Percentiles rank a stretch among this genome's conserved stretches.
phyloP scores from a whole-genome alignment of 1,140 invertebrate genomes.

The Euwallacea fornicatus region DNA sequence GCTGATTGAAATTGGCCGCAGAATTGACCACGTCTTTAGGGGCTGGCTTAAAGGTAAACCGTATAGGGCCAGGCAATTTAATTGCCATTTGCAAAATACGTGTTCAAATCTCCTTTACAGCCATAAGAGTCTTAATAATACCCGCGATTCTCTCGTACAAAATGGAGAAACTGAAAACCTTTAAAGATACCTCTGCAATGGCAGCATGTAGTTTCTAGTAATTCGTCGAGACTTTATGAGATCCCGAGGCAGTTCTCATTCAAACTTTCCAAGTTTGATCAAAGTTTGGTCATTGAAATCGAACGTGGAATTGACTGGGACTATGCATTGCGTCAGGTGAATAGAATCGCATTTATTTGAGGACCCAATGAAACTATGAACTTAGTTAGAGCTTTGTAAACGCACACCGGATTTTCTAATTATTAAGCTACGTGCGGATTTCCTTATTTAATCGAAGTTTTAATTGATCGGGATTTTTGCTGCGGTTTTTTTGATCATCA shows the following conservation, averaged over 20 bases:
- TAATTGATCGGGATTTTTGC: too few relatives aligned
- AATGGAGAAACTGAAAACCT: neutral
- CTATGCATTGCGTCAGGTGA: conserved; percentile 20
- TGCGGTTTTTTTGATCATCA: too few relatives aligned
- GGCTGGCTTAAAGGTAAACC: neutral
- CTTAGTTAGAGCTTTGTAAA: neutral
- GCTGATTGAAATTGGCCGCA: conserved; percentile 22
- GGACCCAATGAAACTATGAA: conserved; percentile 1
- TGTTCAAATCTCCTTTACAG: neutral
- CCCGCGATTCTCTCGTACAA: neutral
- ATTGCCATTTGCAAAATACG: neutral
- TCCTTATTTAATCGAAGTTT: too few relatives aligned
- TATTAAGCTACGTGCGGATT: too few relatives aligned
- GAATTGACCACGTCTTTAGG: conserved; percentile 10
- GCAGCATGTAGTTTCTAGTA: conserved; percentile 1
- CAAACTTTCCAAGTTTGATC: conserved; percentile 12
- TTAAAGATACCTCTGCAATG: neutral
- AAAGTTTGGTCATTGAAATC: conserved; percentile 16
- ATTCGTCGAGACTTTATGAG: conserved; percentile 14
- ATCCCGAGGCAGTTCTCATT: neutral
- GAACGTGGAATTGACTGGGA: conserved; percentile 10
- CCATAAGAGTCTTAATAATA: neutral
- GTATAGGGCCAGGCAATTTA: neutral
- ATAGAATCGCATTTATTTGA: conserved; percentile 16
- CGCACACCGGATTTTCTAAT: too few relatives aligned